Conservation (phyloP, 2,888 invertebrate species). For the Aphrophora alni region DNA sequence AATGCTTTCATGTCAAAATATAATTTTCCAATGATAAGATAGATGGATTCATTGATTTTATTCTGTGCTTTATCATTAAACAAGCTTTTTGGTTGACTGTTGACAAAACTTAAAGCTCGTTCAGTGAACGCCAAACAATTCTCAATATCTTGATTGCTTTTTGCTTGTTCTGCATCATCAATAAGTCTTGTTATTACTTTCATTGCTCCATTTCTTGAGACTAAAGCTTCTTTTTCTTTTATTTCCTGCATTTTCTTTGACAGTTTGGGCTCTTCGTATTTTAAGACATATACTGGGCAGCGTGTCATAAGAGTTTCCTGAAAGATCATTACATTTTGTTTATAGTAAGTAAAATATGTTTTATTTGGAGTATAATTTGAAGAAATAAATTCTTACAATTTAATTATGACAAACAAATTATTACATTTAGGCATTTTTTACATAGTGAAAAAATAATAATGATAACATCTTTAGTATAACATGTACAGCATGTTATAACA, state of each 20-base stretch:
- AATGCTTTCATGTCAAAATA: not conserved
- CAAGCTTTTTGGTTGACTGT: not conserved
- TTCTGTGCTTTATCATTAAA: not conserved
- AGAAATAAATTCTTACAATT: too few relatives aligned
- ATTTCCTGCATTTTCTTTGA: not conserved
- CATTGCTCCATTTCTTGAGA: constrained; percentile 17
- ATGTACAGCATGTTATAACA: too few relatives aligned
- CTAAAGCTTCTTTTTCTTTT: constrained; percentile 12
- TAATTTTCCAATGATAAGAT: not conserved
- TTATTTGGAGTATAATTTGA: too few relatives aligned
- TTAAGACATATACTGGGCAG: constrained; percentile 28
- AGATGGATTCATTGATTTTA: not conserved
- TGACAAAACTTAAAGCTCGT: not conserved
- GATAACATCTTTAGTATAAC: too few relatives aligned
- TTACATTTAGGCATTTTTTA: too few relatives aligned
- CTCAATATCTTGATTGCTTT: not conserved
- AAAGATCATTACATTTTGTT: not conserved
- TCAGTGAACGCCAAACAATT: not conserved
- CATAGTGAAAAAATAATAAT: too few relatives aligned
- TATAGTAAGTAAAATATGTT: too few relatives aligned
- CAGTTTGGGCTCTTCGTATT: constrained; percentile 26
- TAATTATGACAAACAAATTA: too few relatives aligned
- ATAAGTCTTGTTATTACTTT: constrained; percentile 11
- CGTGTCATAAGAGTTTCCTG: constrained; percentile 35
- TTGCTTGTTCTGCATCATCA: not conserved